Base-by-base conservation (phyloP, 2,113 vertebrate species). In the Junco hyemalis region DNA sequence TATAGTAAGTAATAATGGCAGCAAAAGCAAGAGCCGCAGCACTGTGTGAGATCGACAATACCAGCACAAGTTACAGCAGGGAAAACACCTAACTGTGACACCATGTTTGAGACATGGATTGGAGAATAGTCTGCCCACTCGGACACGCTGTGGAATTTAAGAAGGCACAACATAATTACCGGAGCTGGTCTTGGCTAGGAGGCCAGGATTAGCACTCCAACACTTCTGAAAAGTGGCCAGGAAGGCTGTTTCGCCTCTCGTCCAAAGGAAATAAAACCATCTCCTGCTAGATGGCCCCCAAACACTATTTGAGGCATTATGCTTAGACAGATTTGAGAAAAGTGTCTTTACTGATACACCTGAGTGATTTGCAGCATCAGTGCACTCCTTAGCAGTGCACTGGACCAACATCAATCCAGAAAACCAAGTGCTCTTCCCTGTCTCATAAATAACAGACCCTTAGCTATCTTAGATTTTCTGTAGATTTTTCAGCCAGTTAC, bases 221-320 rank as follows among this genome's bases (percentile, higher is more conserved):
- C 69, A 44, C 61, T 89, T 89, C 60, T 89, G 78, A 92, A 78
- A 95, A 84, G 56, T 78, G 38, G 42, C 81, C 86, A 92, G 77
- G 61, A 96, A 94, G 53, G 40, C 44, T 82, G 59, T 72, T 94
- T 70, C 2, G 3, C 78, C 38, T 91, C 84, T 84, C 24, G 56
- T 51, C 44, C 57, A 91, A 91, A 78, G 22, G 33, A 95, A 79
- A 81, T 44, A 91, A 92, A 71, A 12, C 33, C 60, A 65, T 70
- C 60, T 59, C 29, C 26, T 95, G 81, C 56, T 86, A 91, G 84
- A 60, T 66, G 77, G 77, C 61, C 44, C 53, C 47, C 50, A 92
- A 81, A 93, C 81, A 63, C 69, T 59, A 47, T 18, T 12, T 44
- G 29, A 87, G 61, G 26, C 53, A 68, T 65, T 4, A 60, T 51